Evolutionary conservation across 2,797 vertebrate species (phyloP).

Genomic region (Artibeus lituratus): DNA sequence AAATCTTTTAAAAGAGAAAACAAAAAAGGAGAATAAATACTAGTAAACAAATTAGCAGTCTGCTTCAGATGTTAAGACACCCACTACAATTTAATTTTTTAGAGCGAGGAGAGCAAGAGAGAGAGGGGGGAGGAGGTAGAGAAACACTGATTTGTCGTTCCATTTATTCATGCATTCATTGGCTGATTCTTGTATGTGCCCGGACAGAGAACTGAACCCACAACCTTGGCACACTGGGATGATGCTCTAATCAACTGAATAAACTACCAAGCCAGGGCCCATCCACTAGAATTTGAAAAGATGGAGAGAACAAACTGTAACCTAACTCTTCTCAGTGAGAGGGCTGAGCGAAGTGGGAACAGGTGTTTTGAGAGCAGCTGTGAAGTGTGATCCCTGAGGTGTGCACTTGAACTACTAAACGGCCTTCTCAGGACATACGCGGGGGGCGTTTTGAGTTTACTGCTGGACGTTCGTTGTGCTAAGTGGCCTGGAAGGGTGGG

Average conservation of each 20-base stretch:
- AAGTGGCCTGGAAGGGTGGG: neutral
- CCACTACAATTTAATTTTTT: neutral
- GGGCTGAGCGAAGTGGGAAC: neutral
- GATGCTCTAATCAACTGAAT: neutral
- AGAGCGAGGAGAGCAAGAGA: too few relatives aligned
- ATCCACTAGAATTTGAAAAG: neutral
- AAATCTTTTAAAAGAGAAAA: neutral
- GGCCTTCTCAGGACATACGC: neutral
- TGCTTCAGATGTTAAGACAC: neutral
- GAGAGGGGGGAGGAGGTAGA: neutral
- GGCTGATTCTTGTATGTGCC: neutral
- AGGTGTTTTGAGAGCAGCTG: neutral
- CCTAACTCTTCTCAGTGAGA: neutral
- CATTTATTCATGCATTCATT: neutral
- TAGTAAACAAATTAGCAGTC: neutral
- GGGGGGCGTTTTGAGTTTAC: neutral
- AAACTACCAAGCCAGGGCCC: neutral
- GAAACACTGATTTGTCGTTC: neutral
- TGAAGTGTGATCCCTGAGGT: neutral
- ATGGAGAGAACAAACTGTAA: neutral
- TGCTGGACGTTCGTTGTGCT: neutral
- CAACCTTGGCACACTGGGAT: neutral
- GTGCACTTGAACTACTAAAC: neutral
- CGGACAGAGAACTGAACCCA: neutral
- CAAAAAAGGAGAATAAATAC: neutral